Evolutionary conservation across 2,113 vertebrate genomes (phyloP).

Genomic region (Cepphus grylle): DNA sequence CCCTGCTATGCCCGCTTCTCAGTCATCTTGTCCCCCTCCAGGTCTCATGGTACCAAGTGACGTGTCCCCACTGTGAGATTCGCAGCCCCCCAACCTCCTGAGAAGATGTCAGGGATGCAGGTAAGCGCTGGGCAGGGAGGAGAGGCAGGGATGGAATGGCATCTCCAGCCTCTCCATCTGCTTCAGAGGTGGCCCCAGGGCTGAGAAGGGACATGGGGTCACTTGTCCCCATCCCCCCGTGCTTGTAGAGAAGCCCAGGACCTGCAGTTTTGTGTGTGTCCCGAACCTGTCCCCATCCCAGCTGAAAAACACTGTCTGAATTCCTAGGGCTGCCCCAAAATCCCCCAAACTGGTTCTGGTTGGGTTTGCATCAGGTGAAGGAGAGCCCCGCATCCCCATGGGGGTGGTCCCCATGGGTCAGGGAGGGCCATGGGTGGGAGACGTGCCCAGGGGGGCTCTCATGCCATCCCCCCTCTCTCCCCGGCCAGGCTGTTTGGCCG

Average conservation of each 20-base stretch:
- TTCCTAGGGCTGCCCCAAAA: neutral
- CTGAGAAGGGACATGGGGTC: neutral
- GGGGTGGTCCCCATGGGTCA: fast-evolving
- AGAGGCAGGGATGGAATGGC: neutral
- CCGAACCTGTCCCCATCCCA: neutral
- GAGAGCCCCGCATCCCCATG: fast-evolving
- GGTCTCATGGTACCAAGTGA: constrained; percentile 77
- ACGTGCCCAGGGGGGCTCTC: fast-evolving
- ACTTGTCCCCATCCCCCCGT: neutral
- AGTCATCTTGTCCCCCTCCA: neutral
- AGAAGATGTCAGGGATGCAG: constrained; percentile 82
- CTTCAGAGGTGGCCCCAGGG: fast-evolving
- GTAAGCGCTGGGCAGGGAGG: neutral
- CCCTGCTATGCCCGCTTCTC: fast-evolving
- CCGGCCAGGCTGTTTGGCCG: constrained; percentile 78
- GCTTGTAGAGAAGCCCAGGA: neutral
- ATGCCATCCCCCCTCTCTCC: neutral
- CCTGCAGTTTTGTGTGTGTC: neutral
- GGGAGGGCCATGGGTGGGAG: fast-evolving
- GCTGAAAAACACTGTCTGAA: fast-evolving
- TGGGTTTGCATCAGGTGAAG: neutral
- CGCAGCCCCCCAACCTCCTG: neutral
- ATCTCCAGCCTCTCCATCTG: neutral
- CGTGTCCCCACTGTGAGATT: constrained; percentile 66
- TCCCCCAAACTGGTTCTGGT: neutral